Base-by-base conservation (phyloP, 2,888 invertebrate genomes). In the Athetis lepigone region DNA sequence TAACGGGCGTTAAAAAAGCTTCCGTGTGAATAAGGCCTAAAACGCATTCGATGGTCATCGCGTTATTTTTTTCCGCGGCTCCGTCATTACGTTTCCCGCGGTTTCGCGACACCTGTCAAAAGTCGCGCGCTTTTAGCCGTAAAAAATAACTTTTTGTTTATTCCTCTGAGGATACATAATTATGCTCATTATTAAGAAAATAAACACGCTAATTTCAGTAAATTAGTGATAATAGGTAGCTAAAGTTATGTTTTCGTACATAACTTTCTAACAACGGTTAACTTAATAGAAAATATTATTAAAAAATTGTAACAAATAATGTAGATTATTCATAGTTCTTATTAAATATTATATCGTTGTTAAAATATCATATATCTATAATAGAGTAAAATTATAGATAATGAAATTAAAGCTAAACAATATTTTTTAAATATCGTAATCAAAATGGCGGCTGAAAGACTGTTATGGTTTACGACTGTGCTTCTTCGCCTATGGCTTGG, bases 401-500 rank as follows among this genome's bases (percentile, higher is more conserved):
- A 4, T 18, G n/a, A 52, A 52, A 27, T 42, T 42, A 18, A 49
- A 47, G n/a, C 33, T 45, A 50, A 52, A 13, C 40, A 21, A 16
- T 63, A 18, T 40, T 56, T 70, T 58, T 55, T 11, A 46, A 60
- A 47, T 45, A 73, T 50, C 29, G 25, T 39, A 49, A 52, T 46
- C 47, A 84, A 84, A 70, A 94, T 94, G 94, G 92, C 89, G 21
- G 92, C 92, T 13, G 88, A 87, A 50, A 90, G 79, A 60, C 79
- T 92, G 7, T 71, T 95, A 51, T 94, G 95, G 91, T 47, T 91
- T 47, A 86, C 89, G 6, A 93, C 92, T 21, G 90, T 89, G 51
- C 85, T 93, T 40, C 83, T 94, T 29, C 87, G 92, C 18, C 84
- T 95, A 0, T 93, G 94, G 91, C 85, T 95, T 18, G 92, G 91